Percentiles rank a stretch among this genome's conserved stretches.
These are phyloP conservation scores for Osmerus mordax DNA, from an alignment of 2,113 vertebrate genomes.

Conservation along the genomic window DNA sequence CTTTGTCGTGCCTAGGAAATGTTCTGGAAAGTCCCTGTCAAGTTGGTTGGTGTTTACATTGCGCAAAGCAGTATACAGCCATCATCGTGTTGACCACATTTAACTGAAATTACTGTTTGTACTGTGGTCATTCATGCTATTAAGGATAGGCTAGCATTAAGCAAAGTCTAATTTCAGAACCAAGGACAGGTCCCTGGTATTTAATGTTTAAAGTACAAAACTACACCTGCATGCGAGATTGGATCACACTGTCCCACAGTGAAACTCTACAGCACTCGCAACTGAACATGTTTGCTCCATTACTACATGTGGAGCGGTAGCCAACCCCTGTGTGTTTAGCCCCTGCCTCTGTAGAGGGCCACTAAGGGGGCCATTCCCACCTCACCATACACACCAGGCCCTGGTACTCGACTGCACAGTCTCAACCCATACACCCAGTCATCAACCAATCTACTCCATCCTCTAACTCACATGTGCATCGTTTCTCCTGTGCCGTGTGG, in stretches of 20 bases:
- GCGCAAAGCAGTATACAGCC: neutral
- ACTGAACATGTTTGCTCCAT: too few species aligned
- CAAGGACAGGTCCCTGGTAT: conserved; percentile 60
- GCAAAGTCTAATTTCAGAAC: conserved; percentile 54
- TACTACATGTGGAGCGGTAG: too few species aligned
- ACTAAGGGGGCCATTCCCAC: neutral
- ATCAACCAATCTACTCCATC: too few species aligned
- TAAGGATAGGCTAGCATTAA: neutral
- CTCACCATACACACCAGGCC: too few species aligned
- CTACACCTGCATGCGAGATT: neutral
- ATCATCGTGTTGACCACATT: neutral
- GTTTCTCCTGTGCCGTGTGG: too few species aligned
- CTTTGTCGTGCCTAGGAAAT: neutral
- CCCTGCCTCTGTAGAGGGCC: neutral
- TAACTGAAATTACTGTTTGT: neutral
- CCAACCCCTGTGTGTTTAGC: neutral
- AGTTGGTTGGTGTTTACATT: neutral
- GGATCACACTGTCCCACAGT: too few species aligned
- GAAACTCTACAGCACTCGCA: too few species aligned
- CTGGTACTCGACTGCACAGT: too few species aligned
- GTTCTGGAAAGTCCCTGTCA: neutral
- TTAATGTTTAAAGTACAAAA: neutral
- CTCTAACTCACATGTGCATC: too few species aligned
- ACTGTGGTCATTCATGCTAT: neutral
- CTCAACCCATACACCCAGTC: too few species aligned